A percentile compares a stretch with the other conserved stretches of the same genome.
These are phyloP conservation scores for Pelmatolapia mariae DNA, from an alignment of 2,113 vertebrate genomes.

Conservation along the genomic window DNA sequence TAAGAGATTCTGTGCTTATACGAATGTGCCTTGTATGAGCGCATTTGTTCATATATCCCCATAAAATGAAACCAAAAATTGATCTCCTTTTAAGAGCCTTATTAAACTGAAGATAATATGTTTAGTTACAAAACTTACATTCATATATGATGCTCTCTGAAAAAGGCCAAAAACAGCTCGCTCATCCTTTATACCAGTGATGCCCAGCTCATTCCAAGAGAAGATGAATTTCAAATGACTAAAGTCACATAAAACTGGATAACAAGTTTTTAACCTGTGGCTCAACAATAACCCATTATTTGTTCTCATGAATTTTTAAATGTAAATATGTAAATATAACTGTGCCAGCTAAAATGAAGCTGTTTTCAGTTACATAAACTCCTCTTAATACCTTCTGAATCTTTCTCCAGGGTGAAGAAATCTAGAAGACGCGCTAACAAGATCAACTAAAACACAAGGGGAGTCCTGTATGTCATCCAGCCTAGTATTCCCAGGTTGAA, in stretches of 20 bases:
- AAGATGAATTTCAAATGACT: neutral
- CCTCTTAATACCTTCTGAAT: neutral
- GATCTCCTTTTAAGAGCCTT: neutral
- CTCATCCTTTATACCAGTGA: neutral
- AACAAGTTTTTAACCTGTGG: neutral
- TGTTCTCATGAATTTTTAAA: neutral
- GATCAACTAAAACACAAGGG: constrained; percentile 22
- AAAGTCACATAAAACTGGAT: neutral
- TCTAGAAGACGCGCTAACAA: constrained; percentile 57
- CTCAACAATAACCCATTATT: neutral
- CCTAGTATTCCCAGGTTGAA: neutral
- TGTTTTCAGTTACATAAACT: neutral
- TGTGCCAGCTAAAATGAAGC: neutral
- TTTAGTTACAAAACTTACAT: neutral
- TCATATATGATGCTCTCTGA: neutral
- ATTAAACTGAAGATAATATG: neutral
- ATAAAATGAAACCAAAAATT: neutral
- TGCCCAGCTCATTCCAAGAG: neutral
- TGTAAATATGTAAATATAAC: neutral
- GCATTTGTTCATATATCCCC: neutral
- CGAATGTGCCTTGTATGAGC: neutral
- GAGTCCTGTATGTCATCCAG: neutral
- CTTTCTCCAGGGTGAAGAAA: constrained; percentile 62
- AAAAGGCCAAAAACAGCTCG: neutral
- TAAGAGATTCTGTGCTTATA: neutral